These are phyloP conservation scores for Eupristina koningsbergeri DNA, from an alignment of 1,140 invertebrate species.

Conservation along the genomic window DNA sequence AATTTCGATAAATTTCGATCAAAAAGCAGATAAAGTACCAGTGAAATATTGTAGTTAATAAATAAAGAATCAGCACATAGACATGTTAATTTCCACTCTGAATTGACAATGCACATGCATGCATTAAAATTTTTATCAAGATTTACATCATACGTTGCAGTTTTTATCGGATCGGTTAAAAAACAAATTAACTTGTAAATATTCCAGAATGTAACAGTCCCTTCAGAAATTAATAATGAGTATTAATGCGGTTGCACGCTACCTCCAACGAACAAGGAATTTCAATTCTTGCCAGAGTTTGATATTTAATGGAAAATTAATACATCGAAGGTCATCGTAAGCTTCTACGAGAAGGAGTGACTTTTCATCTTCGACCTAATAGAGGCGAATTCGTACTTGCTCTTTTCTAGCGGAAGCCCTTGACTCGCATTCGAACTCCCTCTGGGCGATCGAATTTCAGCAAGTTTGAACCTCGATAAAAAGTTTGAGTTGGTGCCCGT, in stretches of 20 bases:
- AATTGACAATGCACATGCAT: neutral
- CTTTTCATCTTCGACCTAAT: neutral
- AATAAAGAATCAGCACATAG: neutral
- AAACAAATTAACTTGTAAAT: neutral
- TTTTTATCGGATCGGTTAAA: neutral
- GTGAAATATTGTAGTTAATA: neutral
- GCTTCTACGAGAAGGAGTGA: neutral
- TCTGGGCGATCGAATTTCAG: constrained; percentile 22
- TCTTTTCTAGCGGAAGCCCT: neutral
- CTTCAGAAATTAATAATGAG: neutral
- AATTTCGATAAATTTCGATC: neutral
- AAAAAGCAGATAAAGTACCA: neutral
- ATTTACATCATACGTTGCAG: neutral
- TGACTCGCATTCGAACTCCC: neutral
- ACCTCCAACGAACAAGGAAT: neutral
- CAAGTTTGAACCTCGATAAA: constrained; percentile 8
- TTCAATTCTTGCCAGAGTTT: neutral
- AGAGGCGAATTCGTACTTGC: neutral
- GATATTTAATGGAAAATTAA: neutral
- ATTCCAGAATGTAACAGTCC: neutral
- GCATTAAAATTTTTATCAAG: neutral
- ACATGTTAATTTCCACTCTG: neutral
- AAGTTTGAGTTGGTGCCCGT: neutral
- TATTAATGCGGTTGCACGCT: neutral
- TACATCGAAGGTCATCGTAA: neutral